Base-by-base conservation (phyloP, 2,888 invertebrate species). In the Pocota personata region DNA sequence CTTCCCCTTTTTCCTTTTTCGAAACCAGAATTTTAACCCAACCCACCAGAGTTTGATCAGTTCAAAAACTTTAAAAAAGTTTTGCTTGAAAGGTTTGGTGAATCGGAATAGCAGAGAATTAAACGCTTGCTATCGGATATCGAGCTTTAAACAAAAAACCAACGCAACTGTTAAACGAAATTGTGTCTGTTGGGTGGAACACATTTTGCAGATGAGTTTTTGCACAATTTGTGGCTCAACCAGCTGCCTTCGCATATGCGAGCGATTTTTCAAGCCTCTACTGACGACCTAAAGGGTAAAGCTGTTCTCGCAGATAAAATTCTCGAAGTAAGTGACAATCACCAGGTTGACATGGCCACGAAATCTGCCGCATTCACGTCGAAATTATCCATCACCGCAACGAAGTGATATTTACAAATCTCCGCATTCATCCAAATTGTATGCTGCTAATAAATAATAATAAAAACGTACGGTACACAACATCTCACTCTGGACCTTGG, bases 381-480 rank as follows among this genome's bases (percentile, higher is more conserved):
- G 27, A 10, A 3, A 27, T 52, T 30, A 52, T 52, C 24, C 52
- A n/a, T n/a, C 57, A 35, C 57, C 57, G 8, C 30, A 48, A 66
- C 35, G 46, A 19, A 50, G 24, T 24, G 50, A 50, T 12, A 50
- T 48, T 19, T 48, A 0, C 14, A 66, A 24, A 48, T 12, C 12
- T n/a, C 48, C 48, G 19, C 66, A 66, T 35, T 35, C 32, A 37
- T 66, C 21, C 3, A 66, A 66, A 50, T 50, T 66, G 24, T 66
- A 50, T 66, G 62, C 50, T 8, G 60, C 73, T 21, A 73, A 73
- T 50, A 62, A 4, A 24, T 21, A 5, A 24, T 35, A 21, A 73
- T 73, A 19, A 73, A 62, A 69, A 69, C 40, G 6, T 62, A 50
- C 10, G 73, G 72, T 8, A 60, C 43, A 5, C 55, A 60, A 50